These are phyloP conservation scores for Nothoprocta pentlandii DNA, from an alignment of 2,113 vertebrate species.

Conservation along the genomic window DNA sequence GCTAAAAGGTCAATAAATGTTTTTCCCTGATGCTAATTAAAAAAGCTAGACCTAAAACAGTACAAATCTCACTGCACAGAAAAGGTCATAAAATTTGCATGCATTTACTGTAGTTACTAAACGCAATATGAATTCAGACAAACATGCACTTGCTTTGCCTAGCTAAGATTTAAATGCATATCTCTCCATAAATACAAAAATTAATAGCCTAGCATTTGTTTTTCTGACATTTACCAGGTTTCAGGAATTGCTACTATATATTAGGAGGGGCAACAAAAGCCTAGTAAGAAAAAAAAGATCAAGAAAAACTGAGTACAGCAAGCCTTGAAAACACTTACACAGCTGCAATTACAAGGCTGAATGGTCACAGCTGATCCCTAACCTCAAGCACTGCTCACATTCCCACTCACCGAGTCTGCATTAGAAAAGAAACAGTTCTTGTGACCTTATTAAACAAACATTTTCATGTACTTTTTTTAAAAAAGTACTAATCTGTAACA, in stretches of 20 bases:
- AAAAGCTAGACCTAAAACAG: not conserved
- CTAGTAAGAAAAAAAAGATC: slow-evolving; percentile 32
- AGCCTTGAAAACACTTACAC: slow-evolving; percentile 34
- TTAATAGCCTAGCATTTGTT: not conserved
- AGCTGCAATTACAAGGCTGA: slow-evolving; percentile 57
- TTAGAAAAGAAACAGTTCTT: not conserved
- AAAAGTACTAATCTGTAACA: slow-evolving; percentile 27
- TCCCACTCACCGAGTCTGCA: not conserved
- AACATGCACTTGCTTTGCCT: not conserved
- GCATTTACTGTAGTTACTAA: not conserved
- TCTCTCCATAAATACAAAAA: not conserved
- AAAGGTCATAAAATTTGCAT: not conserved
- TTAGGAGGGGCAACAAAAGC: not conserved
- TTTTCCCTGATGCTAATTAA: not conserved
- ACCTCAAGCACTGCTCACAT: not conserved
- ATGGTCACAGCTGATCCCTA: slow-evolving; percentile 35
- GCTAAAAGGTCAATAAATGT: not conserved
- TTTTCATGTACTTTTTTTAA: slow-evolving; percentile 30
- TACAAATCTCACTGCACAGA: not conserved
- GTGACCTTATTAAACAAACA: slow-evolving; percentile 8
- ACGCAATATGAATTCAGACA: not conserved
- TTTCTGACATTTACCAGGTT: slow-evolving; percentile 23
- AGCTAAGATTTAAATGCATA: not conserved
- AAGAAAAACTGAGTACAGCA: slow-evolving; percentile 18
- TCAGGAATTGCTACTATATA: not conserved